These are phyloP conservation scores for Papilio protenor DNA, from an alignment of 2,888 invertebrate genomes.

Conservation along the genomic window DNA sequence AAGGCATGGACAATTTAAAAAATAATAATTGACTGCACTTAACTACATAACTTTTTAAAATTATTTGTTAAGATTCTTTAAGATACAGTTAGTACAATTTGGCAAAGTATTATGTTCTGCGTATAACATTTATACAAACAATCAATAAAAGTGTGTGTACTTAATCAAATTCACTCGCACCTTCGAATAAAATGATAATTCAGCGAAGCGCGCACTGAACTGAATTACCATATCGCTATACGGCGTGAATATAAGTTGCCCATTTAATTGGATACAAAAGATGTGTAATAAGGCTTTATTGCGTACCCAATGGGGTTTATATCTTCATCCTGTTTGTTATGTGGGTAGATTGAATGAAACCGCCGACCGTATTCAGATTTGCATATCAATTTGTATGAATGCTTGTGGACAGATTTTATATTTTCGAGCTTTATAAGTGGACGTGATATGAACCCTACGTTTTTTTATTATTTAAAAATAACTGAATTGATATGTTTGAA, in stretches of 20 bases:
- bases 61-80: no score
- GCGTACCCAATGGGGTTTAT: constrained; percentile 58
- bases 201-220: constrained; percentile 42
- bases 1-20: no score
- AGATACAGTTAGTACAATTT: neutral
- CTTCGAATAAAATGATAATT: constrained; percentile 39
- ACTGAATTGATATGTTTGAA: no score
- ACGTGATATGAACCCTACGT: neutral
- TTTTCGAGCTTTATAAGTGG: neutral
- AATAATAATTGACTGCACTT: no score
- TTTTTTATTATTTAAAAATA: neutral
- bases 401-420: constrained; percentile 7
- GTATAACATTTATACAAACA: neutral
- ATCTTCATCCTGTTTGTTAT: constrained; percentile 60
- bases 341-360: constrained; percentile 51
- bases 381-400: constrained; percentile 46
- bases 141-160: constrained; percentile 20
- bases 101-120: neutral
- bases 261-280: constrained; percentile 74
- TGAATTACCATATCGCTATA: constrained; percentile 53
- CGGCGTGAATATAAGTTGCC: constrained; percentile 49
- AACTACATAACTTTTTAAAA: no score
- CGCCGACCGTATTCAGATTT: constrained; percentile 58
- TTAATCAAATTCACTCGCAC: constrained; percentile 41
- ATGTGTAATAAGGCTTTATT: constrained; percentile 72